phyloP scores from a whole-genome alignment of 1,140 invertebrate genomes.

The Lasioglossum baleicum region DNA sequence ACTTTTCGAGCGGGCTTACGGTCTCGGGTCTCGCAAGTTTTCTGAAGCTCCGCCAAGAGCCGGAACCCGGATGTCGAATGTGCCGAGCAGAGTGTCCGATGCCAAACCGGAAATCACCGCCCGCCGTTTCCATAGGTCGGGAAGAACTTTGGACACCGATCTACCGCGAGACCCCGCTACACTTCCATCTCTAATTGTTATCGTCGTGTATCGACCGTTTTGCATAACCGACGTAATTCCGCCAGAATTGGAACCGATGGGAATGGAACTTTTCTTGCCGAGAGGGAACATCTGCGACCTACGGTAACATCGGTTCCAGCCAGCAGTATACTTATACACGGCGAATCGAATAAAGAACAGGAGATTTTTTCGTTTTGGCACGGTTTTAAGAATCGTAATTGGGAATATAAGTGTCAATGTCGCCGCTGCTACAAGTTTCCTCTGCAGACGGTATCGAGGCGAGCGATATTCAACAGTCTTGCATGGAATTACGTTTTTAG shows the following conservation, averaged over 20 bases:
- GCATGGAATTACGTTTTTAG: too few species aligned
- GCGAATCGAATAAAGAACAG: background rate
- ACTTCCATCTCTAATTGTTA: slow-evolving; percentile 38
- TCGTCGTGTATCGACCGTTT: slow-evolving; percentile 46
- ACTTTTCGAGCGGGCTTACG: slow-evolving; percentile 72
- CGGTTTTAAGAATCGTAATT: background rate
- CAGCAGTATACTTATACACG: background rate
- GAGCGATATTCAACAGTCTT: background rate
- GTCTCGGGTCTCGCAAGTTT: slow-evolving; percentile 66
- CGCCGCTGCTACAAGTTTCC: background rate
- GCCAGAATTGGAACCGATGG: slow-evolving; percentile 35
- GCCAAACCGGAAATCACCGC: slow-evolving; percentile 73
- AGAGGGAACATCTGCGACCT: slow-evolving; percentile 3
- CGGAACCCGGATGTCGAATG: slow-evolving; percentile 62
- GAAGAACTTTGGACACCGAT: slow-evolving; percentile 44
- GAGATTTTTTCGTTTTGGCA: background rate
- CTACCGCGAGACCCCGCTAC: slow-evolving; percentile 12
- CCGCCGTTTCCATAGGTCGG: slow-evolving; percentile 30
- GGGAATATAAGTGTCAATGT: background rate
- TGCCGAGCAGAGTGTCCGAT: slow-evolving; percentile 56
- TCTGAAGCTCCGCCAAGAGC: slow-evolving; percentile 72
- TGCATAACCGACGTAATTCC: slow-evolving; percentile 50
- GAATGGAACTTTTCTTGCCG: slow-evolving; percentile 3
- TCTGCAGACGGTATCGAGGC: background rate
- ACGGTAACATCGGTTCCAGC: background rate